Conservation (phyloP, 2,113 vertebrate species). For the Pachyramphus minor region DNA sequence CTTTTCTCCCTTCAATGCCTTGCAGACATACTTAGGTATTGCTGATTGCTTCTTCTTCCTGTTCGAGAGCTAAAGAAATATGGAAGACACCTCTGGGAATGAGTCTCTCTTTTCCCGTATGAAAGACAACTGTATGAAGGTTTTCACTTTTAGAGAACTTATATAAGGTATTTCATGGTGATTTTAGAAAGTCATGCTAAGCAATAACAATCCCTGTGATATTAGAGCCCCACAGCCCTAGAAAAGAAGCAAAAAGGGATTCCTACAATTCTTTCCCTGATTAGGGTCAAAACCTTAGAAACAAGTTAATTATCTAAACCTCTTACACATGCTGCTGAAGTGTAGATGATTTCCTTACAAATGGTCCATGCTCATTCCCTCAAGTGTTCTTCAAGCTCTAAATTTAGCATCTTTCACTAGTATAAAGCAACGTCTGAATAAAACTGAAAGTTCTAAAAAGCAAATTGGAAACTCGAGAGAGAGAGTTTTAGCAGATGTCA, state of each 20-base stretch:
- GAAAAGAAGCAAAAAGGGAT: background rate
- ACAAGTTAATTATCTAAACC: background rate
- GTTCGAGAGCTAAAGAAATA: background rate
- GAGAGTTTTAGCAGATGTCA: background rate
- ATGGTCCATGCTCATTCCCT: background rate
- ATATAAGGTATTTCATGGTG: background rate
- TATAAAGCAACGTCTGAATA: background rate
- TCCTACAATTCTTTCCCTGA: background rate
- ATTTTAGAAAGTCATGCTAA: background rate
- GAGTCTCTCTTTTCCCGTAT: background rate
- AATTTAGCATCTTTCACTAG: background rate
- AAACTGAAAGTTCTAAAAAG: background rate
- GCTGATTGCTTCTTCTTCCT: background rate
- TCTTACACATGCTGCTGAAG: background rate
- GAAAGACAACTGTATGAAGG: background rate
- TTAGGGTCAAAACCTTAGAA: conserved; percentile 1
- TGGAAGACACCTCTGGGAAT: background rate
- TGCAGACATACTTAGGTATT: background rate
- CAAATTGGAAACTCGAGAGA: background rate
- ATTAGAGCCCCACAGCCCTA: background rate
- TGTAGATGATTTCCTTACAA: background rate
- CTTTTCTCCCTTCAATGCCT: background rate
- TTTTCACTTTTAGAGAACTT: background rate
- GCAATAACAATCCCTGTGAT: background rate
- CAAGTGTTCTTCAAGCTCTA: background rate